Evolutionary conservation across 2,888 invertebrate species (phyloP).

Genomic region (Nymphalis c-album): DNA sequence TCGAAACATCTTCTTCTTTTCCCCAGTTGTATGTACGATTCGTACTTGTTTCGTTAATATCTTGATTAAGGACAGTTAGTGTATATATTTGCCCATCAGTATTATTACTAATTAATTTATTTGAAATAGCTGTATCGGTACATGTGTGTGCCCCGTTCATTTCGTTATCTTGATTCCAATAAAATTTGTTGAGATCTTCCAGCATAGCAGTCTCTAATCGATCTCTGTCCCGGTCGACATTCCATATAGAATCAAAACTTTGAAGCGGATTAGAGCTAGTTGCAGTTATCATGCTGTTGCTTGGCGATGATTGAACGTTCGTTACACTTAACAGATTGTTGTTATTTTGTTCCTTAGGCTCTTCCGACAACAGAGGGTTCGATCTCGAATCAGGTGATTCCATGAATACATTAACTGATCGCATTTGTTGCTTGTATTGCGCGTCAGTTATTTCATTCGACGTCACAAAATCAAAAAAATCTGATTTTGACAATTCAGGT

Average conservation of each 20-base stretch:
- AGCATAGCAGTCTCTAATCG: slow-evolving; percentile 87
- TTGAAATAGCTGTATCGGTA: slow-evolving; percentile 75
- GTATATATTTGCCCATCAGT: slow-evolving; percentile 93
- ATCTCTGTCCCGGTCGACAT: slow-evolving; percentile 87
- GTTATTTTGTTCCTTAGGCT: slow-evolving; percentile 83
- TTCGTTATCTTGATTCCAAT: slow-evolving; percentile 87
- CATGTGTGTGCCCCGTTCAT: slow-evolving; percentile 77
- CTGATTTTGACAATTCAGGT: slow-evolving; percentile 92
- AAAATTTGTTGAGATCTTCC: slow-evolving; percentile 92
- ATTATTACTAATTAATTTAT: slow-evolving; percentile 79
- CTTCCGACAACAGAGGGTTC: slow-evolving; percentile 75
- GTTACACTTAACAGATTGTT: slow-evolving; percentile 78
- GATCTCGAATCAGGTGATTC: slow-evolving; percentile 80
- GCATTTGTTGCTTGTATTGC: slow-evolving; percentile 85
- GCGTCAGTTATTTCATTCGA: slow-evolving; percentile 88
- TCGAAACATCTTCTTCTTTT: slow-evolving; percentile 84
- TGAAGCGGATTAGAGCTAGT: slow-evolving; percentile 75
- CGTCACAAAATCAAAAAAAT: slow-evolving; percentile 94
- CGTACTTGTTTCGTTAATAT: slow-evolving; percentile 84
- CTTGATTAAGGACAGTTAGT: slow-evolving; percentile 91
- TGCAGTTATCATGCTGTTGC: slow-evolving; percentile 58
- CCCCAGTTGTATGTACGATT: slow-evolving; percentile 82
- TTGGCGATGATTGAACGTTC: slow-evolving; percentile 55
- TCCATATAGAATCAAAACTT: slow-evolving; percentile 84
- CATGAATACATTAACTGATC: slow-evolving; percentile 85